A percentile compares a stretch with the other conserved stretches of the same genome.
phyloP scores from a whole-genome alignment of 2,797 vertebrate species.

The Galago senegalensis region DNA sequence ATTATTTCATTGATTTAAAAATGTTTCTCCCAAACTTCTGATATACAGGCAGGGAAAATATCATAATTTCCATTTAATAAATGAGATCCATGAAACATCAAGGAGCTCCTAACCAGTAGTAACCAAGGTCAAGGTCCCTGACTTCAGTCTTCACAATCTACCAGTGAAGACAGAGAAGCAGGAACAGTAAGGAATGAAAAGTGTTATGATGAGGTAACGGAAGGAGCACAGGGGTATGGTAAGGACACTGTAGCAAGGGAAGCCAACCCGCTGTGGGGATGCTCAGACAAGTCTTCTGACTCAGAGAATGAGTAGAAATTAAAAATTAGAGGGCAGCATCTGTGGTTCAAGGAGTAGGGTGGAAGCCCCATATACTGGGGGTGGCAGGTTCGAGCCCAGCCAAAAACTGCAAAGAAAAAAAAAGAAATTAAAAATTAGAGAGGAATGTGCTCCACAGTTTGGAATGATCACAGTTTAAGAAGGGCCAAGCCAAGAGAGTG shows the following conservation, averaged over 20 bases:
- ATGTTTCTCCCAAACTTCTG: constrained; percentile 7
- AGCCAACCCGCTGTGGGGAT: neutral
- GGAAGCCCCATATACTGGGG: too few relatives aligned
- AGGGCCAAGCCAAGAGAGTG: neutral
- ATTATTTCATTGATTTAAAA: neutral
- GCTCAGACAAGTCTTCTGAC: neutral
- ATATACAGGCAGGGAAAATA: neutral
- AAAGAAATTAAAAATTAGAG: neutral
- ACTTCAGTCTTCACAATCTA: neutral
- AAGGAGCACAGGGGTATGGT: neutral
- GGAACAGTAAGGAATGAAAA: neutral
- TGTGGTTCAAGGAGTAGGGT: too few relatives aligned
- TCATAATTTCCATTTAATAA: neutral
- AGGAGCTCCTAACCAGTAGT: neutral
- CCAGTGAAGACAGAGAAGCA: neutral
- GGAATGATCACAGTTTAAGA: neutral
- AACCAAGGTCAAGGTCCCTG: neutral
- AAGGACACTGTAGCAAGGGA: neutral
- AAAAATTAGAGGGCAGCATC: neutral
- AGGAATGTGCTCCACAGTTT: neutral
- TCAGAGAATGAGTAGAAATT: neutral
- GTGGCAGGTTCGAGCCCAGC: too few relatives aligned
- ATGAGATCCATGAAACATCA: neutral
- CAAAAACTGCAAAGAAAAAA: too few relatives aligned
- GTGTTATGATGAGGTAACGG: neutral